phyloP scores from a whole-genome alignment of 2,888 invertebrate genomes.

The Limnephilus rhombicus region DNA sequence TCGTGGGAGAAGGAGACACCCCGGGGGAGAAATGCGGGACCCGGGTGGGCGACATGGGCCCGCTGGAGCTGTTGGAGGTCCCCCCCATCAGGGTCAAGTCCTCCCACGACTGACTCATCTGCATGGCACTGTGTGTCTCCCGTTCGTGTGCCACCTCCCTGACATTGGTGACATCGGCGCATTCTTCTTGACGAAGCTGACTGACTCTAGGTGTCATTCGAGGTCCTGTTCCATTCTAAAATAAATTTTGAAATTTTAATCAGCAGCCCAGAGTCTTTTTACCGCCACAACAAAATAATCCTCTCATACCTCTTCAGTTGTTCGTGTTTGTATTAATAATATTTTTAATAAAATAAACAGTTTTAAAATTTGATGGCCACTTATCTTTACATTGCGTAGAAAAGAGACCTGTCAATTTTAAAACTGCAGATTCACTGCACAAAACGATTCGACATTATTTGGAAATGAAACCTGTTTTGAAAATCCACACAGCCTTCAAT shows the following conservation, averaged over 20 bases:
- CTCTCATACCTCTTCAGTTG: no score
- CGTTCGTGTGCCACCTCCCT: slow-evolving; percentile 95
- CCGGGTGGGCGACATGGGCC: slow-evolving; percentile 71
- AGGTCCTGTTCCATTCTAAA: slow-evolving; percentile 78
- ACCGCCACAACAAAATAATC: neutral
- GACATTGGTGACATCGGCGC: slow-evolving; percentile 87
- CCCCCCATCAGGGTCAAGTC: slow-evolving; percentile 88
- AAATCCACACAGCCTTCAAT: neutral
- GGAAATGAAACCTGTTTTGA: neutral
- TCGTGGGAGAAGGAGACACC: slow-evolving; percentile 90
- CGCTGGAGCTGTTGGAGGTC: slow-evolving; percentile 68
- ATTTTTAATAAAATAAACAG: no score
- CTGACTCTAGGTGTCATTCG: slow-evolving; percentile 90
- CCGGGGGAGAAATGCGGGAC: slow-evolving; percentile 77
- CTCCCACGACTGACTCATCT: slow-evolving; percentile 97
- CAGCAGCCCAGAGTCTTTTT: neutral
- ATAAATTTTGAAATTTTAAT: slow-evolving; percentile 41
- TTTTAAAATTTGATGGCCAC: neutral
- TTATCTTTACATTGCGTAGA: no score
- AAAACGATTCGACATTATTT: neutral
- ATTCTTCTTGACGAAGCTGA: slow-evolving; percentile 93
- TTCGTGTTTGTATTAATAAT: no score
- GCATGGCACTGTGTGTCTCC: slow-evolving; percentile 93
- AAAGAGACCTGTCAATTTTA: neutral
- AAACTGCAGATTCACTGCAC: neutral